These are phyloP conservation scores for Myrmophylax atrothorax DNA, from an alignment of 2,113 vertebrate genomes.

Conservation along the genomic window DNA sequence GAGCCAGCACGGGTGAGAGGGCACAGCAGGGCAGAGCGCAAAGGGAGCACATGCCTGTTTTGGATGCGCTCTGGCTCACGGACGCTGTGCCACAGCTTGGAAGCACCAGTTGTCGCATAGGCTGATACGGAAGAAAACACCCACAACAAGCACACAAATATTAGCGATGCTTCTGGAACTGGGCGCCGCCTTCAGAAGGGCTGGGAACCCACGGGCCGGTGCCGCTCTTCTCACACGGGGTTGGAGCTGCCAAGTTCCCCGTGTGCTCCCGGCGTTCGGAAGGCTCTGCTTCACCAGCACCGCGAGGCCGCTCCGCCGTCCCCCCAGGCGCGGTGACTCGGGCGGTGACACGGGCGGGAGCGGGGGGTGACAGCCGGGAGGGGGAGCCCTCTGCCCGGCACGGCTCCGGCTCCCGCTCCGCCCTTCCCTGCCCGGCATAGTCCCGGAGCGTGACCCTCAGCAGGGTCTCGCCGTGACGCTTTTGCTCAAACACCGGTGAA, in stretches of 20 bases:
- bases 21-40: neutral
- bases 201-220: fast-evolving
- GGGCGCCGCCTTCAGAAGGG: neutral
- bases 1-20: fast-evolving
- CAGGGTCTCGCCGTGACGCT: neutral
- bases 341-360: neutral
- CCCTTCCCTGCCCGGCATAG: neutral
- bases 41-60: neutral
- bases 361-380: neutral
- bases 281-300: neutral
- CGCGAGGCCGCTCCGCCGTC: neutral
- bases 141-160: neutral
- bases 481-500: neutral
- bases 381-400: neutral
- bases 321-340: neutral
- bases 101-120: neutral
- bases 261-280: neutral
- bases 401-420: neutral
- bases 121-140: neutral
- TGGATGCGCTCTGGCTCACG: neutral
- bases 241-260: neutral
- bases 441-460: neutral
- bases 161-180: neutral
- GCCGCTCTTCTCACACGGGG: fast-evolving
- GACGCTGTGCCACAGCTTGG: neutral